Evolutionary conservation across 2,888 invertebrate genomes (phyloP).

Genomic region (Drosophila neonasuta): DNA sequence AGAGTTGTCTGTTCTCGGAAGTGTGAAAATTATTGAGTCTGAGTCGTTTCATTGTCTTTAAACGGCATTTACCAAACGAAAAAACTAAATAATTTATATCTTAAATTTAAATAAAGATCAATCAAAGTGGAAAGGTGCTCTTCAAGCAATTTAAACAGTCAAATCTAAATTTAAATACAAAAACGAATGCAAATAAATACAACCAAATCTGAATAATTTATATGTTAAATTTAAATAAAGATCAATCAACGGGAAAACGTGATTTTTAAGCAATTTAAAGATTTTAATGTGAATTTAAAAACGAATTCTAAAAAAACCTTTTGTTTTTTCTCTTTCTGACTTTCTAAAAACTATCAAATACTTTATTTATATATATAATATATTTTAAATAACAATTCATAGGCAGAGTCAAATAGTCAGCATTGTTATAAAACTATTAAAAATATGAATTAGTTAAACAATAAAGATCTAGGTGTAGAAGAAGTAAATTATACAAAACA

Average conservation of each 20-base stretch:
- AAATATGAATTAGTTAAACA: no score
- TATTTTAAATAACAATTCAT: no score
- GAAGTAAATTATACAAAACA: no score
- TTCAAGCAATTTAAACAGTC: slow-evolving; percentile 58
- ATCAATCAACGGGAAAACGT: slow-evolving; percentile 4
- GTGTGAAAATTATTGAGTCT: slow-evolving; percentile 43
- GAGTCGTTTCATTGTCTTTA: slow-evolving; percentile 22
- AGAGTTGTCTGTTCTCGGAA: slow-evolving; percentile 40
- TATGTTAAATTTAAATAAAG: background rate
- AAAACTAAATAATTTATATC: slow-evolving; percentile 25
- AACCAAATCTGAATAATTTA: slow-evolving; percentile 21
- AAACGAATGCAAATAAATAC: background rate
- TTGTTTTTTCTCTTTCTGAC: no score
- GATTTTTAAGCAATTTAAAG: no score
- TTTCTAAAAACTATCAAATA: no score
- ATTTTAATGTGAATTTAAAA: no score
- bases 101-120: slow-evolving; percentile 3
- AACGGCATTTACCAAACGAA: slow-evolving; percentile 19
- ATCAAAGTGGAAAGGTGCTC: slow-evolving; percentile 37
- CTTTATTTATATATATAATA: no score
- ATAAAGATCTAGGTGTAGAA: no score
- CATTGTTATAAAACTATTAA: no score
- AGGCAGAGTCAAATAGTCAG: no score
- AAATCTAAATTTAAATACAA: background rate
- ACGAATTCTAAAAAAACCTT: no score